phyloP scores from a whole-genome alignment of 2,113 vertebrate species.

The Psephotus haematonotus region DNA sequence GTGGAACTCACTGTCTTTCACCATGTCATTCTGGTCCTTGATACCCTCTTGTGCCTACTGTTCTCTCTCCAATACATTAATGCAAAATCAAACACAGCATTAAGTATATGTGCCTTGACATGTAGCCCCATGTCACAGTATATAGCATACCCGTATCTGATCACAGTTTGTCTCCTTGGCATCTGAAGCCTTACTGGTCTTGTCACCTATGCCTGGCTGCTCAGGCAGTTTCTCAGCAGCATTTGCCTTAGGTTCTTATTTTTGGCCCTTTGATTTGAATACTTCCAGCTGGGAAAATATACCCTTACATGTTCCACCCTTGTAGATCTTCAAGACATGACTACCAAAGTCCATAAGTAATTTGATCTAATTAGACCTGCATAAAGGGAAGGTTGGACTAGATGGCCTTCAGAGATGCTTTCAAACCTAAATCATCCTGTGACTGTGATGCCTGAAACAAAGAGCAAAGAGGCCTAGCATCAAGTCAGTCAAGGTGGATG shows the following conservation, averaged over 20 bases:
- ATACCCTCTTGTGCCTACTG: not conserved
- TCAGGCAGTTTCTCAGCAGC: not conserved
- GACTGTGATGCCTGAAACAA: not conserved
- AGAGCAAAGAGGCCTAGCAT: not conserved
- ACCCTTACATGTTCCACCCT: not conserved
- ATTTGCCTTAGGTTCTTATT: not conserved
- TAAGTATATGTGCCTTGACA: not conserved
- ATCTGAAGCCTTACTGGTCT: not conserved
- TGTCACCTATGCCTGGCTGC: not conserved
- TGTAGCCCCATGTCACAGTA: not conserved
- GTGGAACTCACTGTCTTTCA: not conserved
- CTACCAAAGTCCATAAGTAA: not conserved
- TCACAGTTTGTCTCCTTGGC: not conserved
- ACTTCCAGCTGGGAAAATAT: not conserved
- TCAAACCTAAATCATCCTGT: not conserved
- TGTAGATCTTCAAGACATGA: not conserved
- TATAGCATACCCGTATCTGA: rapidly evolving
- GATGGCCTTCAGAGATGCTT: not conserved
- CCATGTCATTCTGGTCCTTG: not conserved
- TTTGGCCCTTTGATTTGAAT: not conserved
- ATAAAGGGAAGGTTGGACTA: not conserved
- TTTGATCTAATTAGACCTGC: not conserved
- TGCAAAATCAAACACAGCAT: not conserved
- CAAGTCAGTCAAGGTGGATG: not conserved
- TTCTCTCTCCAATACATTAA: not conserved